Evolutionary conservation across 2,888 invertebrate genomes (phyloP).

Genomic region (Calameuta filiformis): DNA sequence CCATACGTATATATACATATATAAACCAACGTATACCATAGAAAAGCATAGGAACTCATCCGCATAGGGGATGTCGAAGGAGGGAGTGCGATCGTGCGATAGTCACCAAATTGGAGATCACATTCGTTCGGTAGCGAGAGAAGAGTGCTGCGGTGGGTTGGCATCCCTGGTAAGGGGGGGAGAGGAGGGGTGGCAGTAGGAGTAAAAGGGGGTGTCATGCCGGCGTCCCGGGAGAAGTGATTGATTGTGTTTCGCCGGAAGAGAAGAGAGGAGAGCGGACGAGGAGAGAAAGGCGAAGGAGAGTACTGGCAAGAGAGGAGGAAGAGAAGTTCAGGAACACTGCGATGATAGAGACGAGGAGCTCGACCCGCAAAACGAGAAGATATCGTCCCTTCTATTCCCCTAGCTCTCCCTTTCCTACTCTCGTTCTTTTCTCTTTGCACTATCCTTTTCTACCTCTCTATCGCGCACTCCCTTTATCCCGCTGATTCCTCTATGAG

Average conservation of each 20-base stretch:
- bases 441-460: neutral
- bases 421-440: neutral
- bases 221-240: conserved; percentile 62
- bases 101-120: conserved; percentile 41
- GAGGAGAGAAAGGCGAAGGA: conserved; percentile 37
- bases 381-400: conserved; percentile 42
- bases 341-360: conserved; percentile 56
- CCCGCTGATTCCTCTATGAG: conserved; percentile 16
- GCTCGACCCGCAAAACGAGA: conserved; percentile 52
- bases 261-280: conserved; percentile 40
- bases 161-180: conserved; percentile 30
- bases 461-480: conserved; percentile 11
- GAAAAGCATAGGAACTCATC: neutral
- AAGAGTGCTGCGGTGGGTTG: conserved; percentile 32
- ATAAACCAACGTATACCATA: neutral
- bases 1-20: neutral
- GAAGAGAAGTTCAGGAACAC: conserved; percentile 28
- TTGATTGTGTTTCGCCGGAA: conserved; percentile 66
- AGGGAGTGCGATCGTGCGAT: conserved; percentile 24
- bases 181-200: conserved; percentile 46
- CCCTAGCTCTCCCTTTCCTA: conserved; percentile 8
- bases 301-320: conserved; percentile 32
- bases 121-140: conserved; percentile 32
- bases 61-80: neutral
- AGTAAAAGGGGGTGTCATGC: conserved; percentile 61